Percentiles rank a stretch among this genome's conserved stretches.
Conservation (phyloP, 2,888 invertebrate species). For the Lissonota sp. region DNA sequence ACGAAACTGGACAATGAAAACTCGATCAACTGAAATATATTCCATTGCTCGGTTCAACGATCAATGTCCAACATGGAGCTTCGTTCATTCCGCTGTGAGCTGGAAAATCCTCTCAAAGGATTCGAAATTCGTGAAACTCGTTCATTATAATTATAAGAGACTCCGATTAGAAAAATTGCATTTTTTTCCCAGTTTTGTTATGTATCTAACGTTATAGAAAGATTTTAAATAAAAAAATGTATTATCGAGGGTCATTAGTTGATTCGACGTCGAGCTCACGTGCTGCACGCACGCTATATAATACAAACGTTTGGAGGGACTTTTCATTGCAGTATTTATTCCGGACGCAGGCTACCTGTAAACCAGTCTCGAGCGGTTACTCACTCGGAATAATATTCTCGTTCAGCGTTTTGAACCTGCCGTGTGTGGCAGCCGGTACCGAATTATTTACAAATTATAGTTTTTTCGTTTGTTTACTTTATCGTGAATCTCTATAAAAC, state of each 20-base stretch:
- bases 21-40: too few relatives aligned
- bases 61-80: too few relatives aligned
- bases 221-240: not conserved
- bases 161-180: not conserved
- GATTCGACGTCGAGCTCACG: not conserved
- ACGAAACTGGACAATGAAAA: too few relatives aligned
- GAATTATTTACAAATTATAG: conserved; percentile 13
- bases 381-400: conserved; percentile 25
- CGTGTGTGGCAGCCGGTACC: conserved; percentile 46
- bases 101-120: not conserved
- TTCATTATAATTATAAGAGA: not conserved
- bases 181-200: not conserved
- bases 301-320: not conserved
- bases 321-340: conserved; percentile 66
- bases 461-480: not conserved
- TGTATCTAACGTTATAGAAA: not conserved
- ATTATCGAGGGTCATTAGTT: not conserved
- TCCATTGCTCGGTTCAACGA: too few relatives aligned
- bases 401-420: conserved; percentile 42
- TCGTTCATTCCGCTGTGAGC: too few relatives aligned
- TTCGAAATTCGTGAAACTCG: not conserved
- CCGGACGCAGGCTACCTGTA: conserved; percentile 53
- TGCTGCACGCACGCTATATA: conserved; percentile 3
- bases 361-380: conserved; percentile 37
- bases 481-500: not conserved